Conservation (phyloP, 2,888 invertebrate genomes). For the Troides helena region DNA sequence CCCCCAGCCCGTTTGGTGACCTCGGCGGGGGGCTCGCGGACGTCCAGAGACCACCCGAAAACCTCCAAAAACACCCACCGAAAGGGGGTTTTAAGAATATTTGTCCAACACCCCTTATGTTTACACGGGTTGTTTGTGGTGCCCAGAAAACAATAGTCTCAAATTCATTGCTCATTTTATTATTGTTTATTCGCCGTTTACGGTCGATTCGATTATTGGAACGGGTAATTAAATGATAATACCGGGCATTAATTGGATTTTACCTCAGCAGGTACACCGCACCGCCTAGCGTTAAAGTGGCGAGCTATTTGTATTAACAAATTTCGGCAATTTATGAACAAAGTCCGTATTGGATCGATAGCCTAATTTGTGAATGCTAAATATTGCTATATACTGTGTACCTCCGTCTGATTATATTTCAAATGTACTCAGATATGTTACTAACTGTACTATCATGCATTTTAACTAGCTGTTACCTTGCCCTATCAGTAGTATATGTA, state of each 20-base stretch:
- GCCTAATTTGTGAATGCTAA: constrained; percentile 12
- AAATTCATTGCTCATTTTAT: constrained; percentile 81
- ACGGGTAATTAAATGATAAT: constrained; percentile 80
- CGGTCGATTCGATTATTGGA: constrained; percentile 78
- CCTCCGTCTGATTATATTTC: not conserved
- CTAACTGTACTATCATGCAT: no score
- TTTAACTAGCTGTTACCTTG: no score
- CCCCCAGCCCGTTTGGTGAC: constrained; percentile 75
- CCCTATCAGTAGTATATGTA: no score
- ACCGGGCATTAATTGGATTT: constrained; percentile 77
- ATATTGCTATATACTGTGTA: not conserved
- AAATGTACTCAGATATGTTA: not conserved
- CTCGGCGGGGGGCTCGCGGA: constrained; percentile 62
- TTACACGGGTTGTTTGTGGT: constrained; percentile 78
- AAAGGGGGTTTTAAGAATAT: constrained; percentile 77
- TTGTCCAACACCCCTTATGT: constrained; percentile 72
- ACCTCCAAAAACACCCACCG: constrained; percentile 51
- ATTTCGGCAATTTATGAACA: constrained; percentile 30
- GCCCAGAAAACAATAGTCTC: constrained; percentile 80
- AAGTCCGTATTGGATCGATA: constrained; percentile 14
- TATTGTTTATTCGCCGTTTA: constrained; percentile 79
- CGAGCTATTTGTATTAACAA: constrained; percentile 43
- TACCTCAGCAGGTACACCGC: constrained; percentile 59
- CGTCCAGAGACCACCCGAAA: constrained; percentile 56
- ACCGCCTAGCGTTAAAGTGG: constrained; percentile 54